Conservation (phyloP, 2,113 vertebrate species). For the Zosterops pallidus region DNA sequence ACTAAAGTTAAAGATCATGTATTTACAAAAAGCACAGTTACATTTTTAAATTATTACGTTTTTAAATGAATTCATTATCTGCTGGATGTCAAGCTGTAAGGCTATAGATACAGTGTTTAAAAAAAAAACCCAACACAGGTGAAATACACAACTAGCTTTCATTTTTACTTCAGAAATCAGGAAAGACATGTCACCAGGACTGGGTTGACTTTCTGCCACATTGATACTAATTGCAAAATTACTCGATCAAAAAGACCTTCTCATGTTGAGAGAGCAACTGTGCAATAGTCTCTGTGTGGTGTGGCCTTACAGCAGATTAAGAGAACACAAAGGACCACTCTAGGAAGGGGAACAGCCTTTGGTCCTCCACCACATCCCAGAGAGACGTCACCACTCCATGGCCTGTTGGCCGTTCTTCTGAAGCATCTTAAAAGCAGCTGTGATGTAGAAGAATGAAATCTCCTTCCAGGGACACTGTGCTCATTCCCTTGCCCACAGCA, state of each 20-base stretch:
- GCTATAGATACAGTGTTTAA: not conserved
- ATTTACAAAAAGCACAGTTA: not conserved
- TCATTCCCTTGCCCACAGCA: not conserved
- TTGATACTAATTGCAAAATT: not conserved
- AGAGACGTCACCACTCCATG: not conserved
- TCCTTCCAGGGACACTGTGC: not conserved
- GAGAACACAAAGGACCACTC: not conserved
- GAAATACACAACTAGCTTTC: not conserved
- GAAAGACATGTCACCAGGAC: not conserved
- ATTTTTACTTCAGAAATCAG: not conserved
- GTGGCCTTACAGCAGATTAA: not conserved
- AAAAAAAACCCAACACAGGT: fast-evolving
- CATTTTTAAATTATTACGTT: not conserved
- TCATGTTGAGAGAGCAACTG: not conserved
- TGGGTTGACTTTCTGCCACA: not conserved
- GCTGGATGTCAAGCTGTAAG: not conserved
- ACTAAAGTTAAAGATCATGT: not conserved
- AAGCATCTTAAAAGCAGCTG: not conserved
- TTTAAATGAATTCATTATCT: not conserved
- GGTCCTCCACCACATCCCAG: not conserved
- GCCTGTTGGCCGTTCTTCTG: not conserved
- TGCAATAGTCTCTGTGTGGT: not conserved
- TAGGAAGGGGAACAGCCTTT: not conserved
- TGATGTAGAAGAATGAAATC: not conserved
- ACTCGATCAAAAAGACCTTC: not conserved